Evolutionary conservation across 2,113 vertebrate species (phyloP).

Genomic region (Carassius auratus): DNA sequence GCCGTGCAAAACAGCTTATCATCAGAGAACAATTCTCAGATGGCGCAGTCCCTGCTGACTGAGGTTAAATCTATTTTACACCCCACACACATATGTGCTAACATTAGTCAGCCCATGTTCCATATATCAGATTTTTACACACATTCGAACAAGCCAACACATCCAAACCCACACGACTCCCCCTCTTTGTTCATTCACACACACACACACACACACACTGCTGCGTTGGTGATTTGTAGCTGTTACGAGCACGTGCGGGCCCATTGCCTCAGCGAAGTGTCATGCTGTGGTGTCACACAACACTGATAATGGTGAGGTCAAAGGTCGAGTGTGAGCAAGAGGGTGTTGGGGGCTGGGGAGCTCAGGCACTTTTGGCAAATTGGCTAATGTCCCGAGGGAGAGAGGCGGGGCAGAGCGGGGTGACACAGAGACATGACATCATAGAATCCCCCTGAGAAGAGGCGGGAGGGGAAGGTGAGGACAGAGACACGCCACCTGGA

Average conservation of each 20-base stretch:
- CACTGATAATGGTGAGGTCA: conserved; percentile 60
- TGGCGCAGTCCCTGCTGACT: conserved; percentile 19
- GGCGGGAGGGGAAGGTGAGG: conserved; percentile 32
- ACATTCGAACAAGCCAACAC: background rate
- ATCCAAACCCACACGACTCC: conserved; percentile 9
- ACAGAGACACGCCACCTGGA: conserved; percentile 32
- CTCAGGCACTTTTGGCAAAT: conserved; percentile 59
- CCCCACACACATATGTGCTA: conserved; percentile 32
- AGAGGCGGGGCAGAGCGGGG: conserved; percentile 23
- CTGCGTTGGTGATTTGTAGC: conserved; percentile 49
- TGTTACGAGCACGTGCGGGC: conserved; percentile 13
- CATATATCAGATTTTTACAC: conserved; percentile 33
- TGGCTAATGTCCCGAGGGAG: conserved; percentile 57
- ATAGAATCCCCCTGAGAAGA: conserved; percentile 49
- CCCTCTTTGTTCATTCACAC: conserved; percentile 8
- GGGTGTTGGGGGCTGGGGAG: conserved; percentile 14
- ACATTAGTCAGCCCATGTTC: conserved; percentile 33
- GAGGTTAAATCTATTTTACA: conserved; percentile 39
- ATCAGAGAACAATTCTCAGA: conserved; percentile 37
- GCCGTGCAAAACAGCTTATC: conserved; percentile 13
- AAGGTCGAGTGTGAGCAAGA: conserved; percentile 51
- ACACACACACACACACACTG: background rate
- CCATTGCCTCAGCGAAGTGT: conserved; percentile 51
- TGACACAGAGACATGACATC: conserved; percentile 59
- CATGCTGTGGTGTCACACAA: conserved; percentile 45